Base-by-base conservation (phyloP, 2,888 invertebrate genomes). In the Prostheceraeus crozeri region DNA sequence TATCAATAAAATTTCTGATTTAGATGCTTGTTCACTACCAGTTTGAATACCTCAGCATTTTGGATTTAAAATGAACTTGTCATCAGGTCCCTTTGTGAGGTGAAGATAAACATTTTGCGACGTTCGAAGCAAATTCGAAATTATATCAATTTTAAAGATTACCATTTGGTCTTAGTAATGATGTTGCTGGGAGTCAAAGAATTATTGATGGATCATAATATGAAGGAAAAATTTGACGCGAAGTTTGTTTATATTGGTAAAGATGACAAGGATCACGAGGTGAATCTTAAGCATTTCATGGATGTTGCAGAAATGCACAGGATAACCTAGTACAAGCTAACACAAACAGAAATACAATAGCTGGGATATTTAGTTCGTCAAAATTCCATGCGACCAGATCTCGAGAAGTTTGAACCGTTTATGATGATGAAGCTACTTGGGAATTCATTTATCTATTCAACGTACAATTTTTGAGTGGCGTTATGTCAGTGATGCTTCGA, bases 11-110 rank as follows among this genome's bases (percentile, higher is more conserved):
- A 28, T 57, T 4, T 58, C 58, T 23, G 14, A 28, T 16, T 21
- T 59, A 19, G 56, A 57, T 30, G 56, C 57, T 57, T 57, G 30
- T 23, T 56, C 58, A 23, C 55, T 57, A 14, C 58, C 58, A 31
- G 19, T 57, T 58, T 21, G 30, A 16, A 23, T 23, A 11, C 11
- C 57, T 58, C 30, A 23, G 27, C 28, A 30, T 16, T 28, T 25
- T 57, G 14, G 58, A 57, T 6, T 16, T 56, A 14, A 57, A 56
- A 56, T 21, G 19, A 27, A 46, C 52, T 11, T 56, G 21, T 51
- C 56, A 56, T 51, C 56, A 56, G 21, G 51, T 56, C 23, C 56
- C 56, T 10, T 8, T 56, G 11, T 21, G 40, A 55, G n/a, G 23
- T 54, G 23, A 19, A 21, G 54, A 54, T 35, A 46, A 46, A 54